phyloP scores from a whole-genome alignment of 2,113 vertebrate species.

The Odocoileus hemionus region DNA sequence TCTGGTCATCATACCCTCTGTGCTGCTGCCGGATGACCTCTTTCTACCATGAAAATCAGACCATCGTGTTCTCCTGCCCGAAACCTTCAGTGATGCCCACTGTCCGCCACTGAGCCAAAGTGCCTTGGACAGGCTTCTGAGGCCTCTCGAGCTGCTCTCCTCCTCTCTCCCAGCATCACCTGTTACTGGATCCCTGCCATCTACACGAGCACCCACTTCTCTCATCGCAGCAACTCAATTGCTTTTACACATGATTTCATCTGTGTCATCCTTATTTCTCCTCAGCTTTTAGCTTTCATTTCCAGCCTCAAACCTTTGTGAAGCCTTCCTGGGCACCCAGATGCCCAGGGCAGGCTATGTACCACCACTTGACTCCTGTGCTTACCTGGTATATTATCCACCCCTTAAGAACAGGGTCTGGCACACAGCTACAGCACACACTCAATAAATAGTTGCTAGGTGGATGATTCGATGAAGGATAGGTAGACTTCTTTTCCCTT shows the following conservation, averaged over 20 bases:
- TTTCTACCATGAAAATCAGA: neutral
- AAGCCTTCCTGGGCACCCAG: neutral
- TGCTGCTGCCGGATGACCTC: neutral
- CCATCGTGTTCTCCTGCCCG: neutral
- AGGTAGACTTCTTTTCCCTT: neutral
- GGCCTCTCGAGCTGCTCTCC: no score
- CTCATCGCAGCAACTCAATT: neutral
- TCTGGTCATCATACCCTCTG: neutral
- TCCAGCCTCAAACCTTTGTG: neutral
- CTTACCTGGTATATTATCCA: fast-evolving
- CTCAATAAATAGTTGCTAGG: neutral
- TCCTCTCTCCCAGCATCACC: neutral
- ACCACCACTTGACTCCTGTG: neutral
- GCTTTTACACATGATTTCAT: neutral
- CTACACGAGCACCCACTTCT: neutral
- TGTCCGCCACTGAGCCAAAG: neutral
- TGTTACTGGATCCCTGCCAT: neutral
- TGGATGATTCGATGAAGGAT: neutral
- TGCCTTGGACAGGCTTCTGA: neutral
- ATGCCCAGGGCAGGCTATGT: neutral
- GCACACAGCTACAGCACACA: neutral
- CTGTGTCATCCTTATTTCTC: neutral
- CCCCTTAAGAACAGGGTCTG: neutral
- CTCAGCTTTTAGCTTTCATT: neutral
- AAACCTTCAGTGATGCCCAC: neutral